Evolutionary conservation across 2,113 vertebrate species (phyloP).

Genomic region (Hoplias malabaricus): DNA sequence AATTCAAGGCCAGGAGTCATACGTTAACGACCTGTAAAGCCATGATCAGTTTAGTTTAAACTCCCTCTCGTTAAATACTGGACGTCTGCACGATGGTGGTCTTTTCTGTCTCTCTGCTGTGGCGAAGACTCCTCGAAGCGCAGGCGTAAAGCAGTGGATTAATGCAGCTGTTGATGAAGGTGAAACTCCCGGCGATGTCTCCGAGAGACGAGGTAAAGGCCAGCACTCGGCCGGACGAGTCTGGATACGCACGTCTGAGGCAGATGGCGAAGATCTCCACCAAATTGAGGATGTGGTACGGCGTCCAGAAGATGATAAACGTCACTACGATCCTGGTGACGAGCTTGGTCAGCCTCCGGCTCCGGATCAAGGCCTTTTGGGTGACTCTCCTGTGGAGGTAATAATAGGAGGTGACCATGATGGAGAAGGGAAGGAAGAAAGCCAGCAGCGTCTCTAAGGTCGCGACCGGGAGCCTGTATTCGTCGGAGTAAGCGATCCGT

Average conservation of each 20-base stretch:
- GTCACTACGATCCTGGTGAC: conserved; percentile 61
- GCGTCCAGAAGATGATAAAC: conserved; percentile 69
- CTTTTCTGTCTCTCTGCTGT: background rate
- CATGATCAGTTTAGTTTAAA: no score
- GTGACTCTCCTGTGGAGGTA: conserved; percentile 62
- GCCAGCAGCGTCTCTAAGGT: conserved; percentile 65
- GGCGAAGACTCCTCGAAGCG: conserved; percentile 53
- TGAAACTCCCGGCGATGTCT: conserved; percentile 60
- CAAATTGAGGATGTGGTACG: conserved; percentile 66
- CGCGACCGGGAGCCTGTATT: conserved; percentile 44
- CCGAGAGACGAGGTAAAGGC: conserved; percentile 22
- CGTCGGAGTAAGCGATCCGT: conserved; percentile 32
- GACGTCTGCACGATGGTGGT: background rate
- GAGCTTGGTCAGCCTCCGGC: conserved; percentile 49
- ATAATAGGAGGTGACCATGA: conserved; percentile 63
- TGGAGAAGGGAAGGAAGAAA: conserved; percentile 67
- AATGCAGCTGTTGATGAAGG: conserved; percentile 70
- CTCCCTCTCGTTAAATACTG: background rate
- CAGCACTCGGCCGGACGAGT: conserved; percentile 32
- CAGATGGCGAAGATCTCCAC: conserved; percentile 51
- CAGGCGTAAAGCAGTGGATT: conserved; percentile 73
- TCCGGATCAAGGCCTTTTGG: conserved; percentile 49
- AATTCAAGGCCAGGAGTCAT: no score
- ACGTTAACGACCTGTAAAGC: no score
- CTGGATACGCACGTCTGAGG: conserved; percentile 15